phyloP scores from a whole-genome alignment of 2,797 vertebrate species.

The Spheniscus humboldti region DNA sequence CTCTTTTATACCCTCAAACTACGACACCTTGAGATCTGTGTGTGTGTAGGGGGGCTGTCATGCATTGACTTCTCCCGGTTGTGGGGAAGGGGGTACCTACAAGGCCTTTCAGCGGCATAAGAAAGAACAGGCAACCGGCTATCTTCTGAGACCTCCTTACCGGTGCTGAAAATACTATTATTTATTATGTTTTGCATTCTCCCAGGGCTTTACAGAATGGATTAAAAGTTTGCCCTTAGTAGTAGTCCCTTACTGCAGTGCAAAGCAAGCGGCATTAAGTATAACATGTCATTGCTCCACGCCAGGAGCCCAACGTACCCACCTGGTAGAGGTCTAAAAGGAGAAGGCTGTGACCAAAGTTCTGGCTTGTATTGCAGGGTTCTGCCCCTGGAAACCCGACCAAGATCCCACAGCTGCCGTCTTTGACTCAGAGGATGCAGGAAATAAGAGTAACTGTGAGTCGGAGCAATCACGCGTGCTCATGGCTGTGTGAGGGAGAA shows the following conservation, averaged over 20 bases:
- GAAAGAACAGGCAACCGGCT: neutral
- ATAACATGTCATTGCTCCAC: rapidly evolving
- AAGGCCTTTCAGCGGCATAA: neutral
- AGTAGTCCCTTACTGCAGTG: neutral
- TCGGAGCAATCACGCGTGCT: neutral
- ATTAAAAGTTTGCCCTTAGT: neutral
- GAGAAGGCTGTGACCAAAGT: neutral
- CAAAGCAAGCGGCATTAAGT: neutral
- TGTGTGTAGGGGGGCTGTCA: neutral
- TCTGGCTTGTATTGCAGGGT: neutral
- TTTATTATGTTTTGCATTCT: neutral
- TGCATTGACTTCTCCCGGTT: neutral
- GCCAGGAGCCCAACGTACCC: neutral
- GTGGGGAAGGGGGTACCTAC: neutral
- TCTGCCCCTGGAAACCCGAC: neutral
- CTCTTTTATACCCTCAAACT: neutral
- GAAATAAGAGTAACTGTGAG: neutral
- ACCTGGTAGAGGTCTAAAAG: neutral
- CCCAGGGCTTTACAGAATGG: neutral
- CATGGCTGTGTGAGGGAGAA: neutral
- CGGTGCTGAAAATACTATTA: neutral
- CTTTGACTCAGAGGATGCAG: neutral
- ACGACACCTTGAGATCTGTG: neutral
- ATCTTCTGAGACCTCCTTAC: neutral
- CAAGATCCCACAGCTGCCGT: neutral